A percentile compares a stretch with the other conserved stretches of the same genome.
These are phyloP conservation scores for Dissostichus mawsoni DNA, from an alignment of 2,113 vertebrate genomes.

Conservation along the genomic window DNA sequence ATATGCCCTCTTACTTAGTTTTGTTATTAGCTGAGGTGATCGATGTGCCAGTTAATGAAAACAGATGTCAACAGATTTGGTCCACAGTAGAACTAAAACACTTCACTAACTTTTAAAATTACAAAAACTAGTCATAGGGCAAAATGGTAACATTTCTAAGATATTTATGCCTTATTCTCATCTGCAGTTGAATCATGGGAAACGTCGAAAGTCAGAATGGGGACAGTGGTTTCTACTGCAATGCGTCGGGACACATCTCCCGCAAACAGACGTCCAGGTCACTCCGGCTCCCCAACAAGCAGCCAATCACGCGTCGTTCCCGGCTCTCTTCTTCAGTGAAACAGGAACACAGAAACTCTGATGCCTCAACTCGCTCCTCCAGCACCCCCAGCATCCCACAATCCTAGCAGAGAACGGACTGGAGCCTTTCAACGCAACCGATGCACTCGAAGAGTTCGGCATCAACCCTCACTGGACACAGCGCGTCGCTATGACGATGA, in stretches of 20 bases:
- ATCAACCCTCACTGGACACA: constrained; percentile 90
- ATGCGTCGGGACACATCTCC: constrained; percentile 87
- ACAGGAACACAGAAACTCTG: constrained; percentile 87
- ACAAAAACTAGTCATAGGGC: not conserved
- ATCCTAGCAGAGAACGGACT: constrained; percentile 93
- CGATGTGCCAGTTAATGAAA: not conserved
- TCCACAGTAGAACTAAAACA: not conserved
- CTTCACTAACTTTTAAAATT: not conserved
- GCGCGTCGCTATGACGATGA: constrained; percentile 88
- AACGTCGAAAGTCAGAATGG: constrained; percentile 96
- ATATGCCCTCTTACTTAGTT: not conserved
- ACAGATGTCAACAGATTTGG: constrained; percentile 27
- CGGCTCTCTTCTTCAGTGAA: constrained; percentile 90
- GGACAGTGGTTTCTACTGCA: constrained; percentile 88
- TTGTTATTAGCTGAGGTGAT: not conserved
- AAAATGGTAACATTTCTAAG: not conserved
- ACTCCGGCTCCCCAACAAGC: constrained; percentile 88
- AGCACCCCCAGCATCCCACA: constrained; percentile 99
- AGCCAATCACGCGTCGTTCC: constrained; percentile 76
- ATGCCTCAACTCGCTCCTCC: constrained; percentile 94
- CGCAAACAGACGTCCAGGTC: constrained; percentile 94
- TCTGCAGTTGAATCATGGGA: constrained; percentile 89
- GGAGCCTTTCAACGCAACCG: constrained; percentile 87
- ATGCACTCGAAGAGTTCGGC: constrained; percentile 86
- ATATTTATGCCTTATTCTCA: constrained; percentile 17